A percentile compares a stretch with the other conserved stretches of the same genome.
Evolutionary conservation across 2,888 invertebrate species (phyloP).

Genomic region (Xiphydria camelus): DNA sequence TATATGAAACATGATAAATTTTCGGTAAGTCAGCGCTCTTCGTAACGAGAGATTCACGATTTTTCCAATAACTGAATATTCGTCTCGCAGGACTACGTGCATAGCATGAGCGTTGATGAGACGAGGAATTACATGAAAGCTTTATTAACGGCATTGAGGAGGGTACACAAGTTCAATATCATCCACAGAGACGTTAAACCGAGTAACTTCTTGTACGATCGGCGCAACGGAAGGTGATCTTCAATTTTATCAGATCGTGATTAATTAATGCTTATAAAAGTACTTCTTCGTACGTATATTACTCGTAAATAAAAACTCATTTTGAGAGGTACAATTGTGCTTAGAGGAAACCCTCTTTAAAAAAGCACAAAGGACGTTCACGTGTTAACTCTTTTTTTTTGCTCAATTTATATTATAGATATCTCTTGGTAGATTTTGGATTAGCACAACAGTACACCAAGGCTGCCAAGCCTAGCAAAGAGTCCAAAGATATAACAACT

Average conservation of each 20-base stretch:
- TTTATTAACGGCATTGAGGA: slow-evolving; percentile 73
- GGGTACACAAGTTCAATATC: slow-evolving; percentile 82
- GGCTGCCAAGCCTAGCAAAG: slow-evolving; percentile 25
- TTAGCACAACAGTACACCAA: slow-evolving; percentile 70
- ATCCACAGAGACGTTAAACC: slow-evolving; percentile 92
- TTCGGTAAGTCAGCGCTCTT: too few species aligned
- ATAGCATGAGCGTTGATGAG: slow-evolving; percentile 71
- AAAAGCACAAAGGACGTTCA: background rate
- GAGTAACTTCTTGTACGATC: slow-evolving; percentile 86
- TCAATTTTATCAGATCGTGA: background rate
- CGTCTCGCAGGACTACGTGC: slow-evolving; percentile 71
- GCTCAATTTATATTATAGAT: slow-evolving; percentile 57
- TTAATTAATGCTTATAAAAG: too few species aligned
- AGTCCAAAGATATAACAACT: slow-evolving; percentile 12
- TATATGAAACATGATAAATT: slow-evolving; percentile 82
- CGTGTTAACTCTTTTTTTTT: slow-evolving; percentile 6
- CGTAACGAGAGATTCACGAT: too few species aligned
- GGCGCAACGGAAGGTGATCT: slow-evolving; percentile 65
- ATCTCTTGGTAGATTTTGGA: slow-evolving; percentile 86
- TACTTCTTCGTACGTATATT: background rate
- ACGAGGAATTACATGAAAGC: slow-evolving; percentile 79
- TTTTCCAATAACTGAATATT: too few species aligned
- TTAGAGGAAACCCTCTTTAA: background rate
- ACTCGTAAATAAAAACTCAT: background rate
- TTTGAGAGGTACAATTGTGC: background rate